A percentile compares a stretch with the other conserved stretches of the same genome.
phyloP scores from a whole-genome alignment of 2,888 invertebrate genomes.

The Epinotia nisella region DNA sequence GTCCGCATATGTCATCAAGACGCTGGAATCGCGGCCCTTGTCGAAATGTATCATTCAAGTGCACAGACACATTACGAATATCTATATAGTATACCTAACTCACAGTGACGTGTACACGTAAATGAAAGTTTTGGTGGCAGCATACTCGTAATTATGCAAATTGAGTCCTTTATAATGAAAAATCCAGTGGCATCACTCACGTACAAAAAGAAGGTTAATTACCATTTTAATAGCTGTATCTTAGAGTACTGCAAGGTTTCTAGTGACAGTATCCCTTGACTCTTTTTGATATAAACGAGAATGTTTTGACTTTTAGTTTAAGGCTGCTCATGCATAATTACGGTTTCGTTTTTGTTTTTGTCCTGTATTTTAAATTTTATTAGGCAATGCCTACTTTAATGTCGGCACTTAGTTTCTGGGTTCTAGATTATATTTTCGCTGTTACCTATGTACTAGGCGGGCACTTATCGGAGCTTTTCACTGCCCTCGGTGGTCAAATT shows the following conservation, averaged over 20 bases:
- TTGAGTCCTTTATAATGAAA: constrained; percentile 42
- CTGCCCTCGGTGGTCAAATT: too few species aligned
- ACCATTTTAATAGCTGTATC: constrained; percentile 41
- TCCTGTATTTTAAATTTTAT: neutral
- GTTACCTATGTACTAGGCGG: too few species aligned
- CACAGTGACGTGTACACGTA: neutral
- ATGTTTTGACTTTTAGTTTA: neutral
- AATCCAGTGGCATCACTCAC: constrained; percentile 37
- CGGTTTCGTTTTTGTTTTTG: neutral
- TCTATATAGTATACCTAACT: neutral
- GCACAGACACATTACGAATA: neutral
- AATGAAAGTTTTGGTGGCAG: constrained; percentile 32
- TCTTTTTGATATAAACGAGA: constrained; percentile 12
- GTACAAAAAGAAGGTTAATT: constrained; percentile 37
- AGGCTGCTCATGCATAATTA: constrained; percentile 26
- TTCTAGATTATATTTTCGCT: too few species aligned
- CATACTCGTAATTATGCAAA: constrained; percentile 36
- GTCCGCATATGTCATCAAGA: too few species aligned
- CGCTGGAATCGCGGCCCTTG: too few species aligned
- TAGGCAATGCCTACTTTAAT: neutral
- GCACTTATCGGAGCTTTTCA: too few species aligned
- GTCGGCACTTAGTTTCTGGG: too few species aligned
- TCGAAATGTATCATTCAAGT: neutral
- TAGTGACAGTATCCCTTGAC: constrained; percentile 11
- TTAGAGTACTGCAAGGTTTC: constrained; percentile 31